Evolutionary conservation across 2,888 invertebrate species (phyloP), one percentile per base, ranked within the genome.

Genomic region (Dicycla oo): DNA sequence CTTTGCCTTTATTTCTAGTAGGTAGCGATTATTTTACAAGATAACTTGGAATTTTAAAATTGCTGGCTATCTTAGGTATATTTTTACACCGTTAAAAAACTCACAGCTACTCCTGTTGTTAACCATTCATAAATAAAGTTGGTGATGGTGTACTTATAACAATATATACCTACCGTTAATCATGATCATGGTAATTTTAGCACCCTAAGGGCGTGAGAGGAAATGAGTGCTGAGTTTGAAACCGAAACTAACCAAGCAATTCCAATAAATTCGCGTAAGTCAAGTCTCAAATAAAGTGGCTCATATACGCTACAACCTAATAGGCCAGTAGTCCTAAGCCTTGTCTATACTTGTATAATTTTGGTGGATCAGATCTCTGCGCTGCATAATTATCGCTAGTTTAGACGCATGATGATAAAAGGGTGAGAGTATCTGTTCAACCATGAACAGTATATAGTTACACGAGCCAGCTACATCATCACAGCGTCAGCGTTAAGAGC

Each of bases 21-120:
- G 57, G 47, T 30, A 62, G 57, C 13, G 63, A 58, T 77, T 76
- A 81, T 76, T 54, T 65, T 53, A 4, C n/a, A 49, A 23, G 53
- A 47, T 70, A 23, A 69, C 13, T 43, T 60, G 26, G n/a, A 60
- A 47, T 49, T 49, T 11, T 34, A 60, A 74, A 47, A 54, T 10
- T 3, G 7, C 8, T 20, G 7, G 3, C 2, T 53, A 23, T 58
- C 3, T 6, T 4, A 45, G 18, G 18, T 7, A 47, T 10, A 26
- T 53, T 76, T 66, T 26, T 49, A 30, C 8, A 38, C 1, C 10
- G 13, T 26, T 11, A 3, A n/a, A 26, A 53, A 49, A 26, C n/a
- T n/a, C 6, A 0, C 20, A 45, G 10, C 8, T 20, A n/a, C 11
- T 7, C 34, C 57, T 20, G 40, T 40, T n/a, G n/a, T 67, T 51